Base-by-base conservation (phyloP, 1,140 invertebrate species). In the Bombus haemorrhoidalis region DNA sequence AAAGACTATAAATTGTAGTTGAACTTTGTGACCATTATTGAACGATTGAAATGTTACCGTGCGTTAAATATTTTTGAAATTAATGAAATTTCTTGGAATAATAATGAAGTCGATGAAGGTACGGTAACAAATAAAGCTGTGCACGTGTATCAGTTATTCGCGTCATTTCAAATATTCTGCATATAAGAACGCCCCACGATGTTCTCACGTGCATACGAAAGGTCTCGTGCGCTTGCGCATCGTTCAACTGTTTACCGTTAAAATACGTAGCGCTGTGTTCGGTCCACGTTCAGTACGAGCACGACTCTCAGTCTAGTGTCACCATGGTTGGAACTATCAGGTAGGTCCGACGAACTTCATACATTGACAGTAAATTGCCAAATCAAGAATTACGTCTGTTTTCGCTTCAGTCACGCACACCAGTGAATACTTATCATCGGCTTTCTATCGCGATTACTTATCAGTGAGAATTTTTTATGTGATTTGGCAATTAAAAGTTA, bases 281-380 rank as follows among this genome's bases (percentile, higher is more conserved):
- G 83, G 77, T 81, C 62, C 41, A 47, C 82, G 85, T 78, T 89
- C 92, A 93, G 93, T 93, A 59, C 87, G 88, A 86, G 90, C 73
- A 87, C 76, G 81, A 90, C 86, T 73, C 86, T 90, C 91, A 87
- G 80, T 75, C 87, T 72, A 69, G 64, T 39, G 78, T 72, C 34
- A 79, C 64, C 89, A 94, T 94, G 93, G 94, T 94, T 87, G 92
- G 93, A 86, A 90, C 89, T 69, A 68, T 89, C 74, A 93, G 92
- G 93, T 93, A 86, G 59, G 92, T 88, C 73, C n/a, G 10, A 62
- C 12, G n/a, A 62, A 62, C 28, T n/a, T 12, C 59, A n/a, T 62
- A 1, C 1, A 39, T 64, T 28, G 15, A 47, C 41, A 5, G 18
- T 8, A 37, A 68, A 79, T 68, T 32, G 25, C 9, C 34, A 18